Conservation (phyloP, 1,140 invertebrate species). For the Heliconius eleuchia region DNA sequence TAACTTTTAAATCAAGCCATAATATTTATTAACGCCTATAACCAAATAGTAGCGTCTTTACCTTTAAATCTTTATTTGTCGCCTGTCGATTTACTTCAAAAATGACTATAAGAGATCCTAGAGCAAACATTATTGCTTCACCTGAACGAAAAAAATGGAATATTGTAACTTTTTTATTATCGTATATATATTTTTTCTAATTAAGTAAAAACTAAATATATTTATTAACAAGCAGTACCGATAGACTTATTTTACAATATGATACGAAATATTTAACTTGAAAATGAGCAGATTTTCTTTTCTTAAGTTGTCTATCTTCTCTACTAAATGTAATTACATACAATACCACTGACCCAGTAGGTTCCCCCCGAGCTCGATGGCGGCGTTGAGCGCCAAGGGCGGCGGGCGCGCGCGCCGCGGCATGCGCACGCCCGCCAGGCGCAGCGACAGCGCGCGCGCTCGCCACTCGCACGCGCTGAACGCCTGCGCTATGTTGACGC, state of each 20-base stretch:
- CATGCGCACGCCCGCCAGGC: constrained; percentile 35
- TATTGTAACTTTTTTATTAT: neutral
- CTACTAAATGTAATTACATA: too few species aligned
- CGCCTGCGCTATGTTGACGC: constrained; percentile 28
- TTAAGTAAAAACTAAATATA: neutral
- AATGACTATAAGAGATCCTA: constrained; percentile 45
- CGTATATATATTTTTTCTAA: neutral
- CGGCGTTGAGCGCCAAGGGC: constrained; percentile 33
- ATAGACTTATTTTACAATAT: too few species aligned
- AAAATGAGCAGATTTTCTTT: too few species aligned
- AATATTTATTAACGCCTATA: too few species aligned
- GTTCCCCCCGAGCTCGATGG: constrained; percentile 45
- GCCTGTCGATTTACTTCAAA: constrained; percentile 52
- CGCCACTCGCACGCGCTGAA: constrained; percentile 39
- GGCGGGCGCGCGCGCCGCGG: constrained; percentile 31
- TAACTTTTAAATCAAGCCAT: too few species aligned
- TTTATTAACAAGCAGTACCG: too few species aligned
- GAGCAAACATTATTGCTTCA: constrained; percentile 43
- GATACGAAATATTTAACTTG: too few species aligned
- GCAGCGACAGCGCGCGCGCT: constrained; percentile 40
- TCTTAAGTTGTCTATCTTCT: too few species aligned
- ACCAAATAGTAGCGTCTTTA: constrained; percentile 8
- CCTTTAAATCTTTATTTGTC: constrained; percentile 43
- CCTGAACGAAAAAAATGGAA: constrained; percentile 33
- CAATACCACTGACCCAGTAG: constrained; percentile 36